Base-by-base conservation (phyloP, 1,140 invertebrate genomes). In the Carposina sasakii region DNA sequence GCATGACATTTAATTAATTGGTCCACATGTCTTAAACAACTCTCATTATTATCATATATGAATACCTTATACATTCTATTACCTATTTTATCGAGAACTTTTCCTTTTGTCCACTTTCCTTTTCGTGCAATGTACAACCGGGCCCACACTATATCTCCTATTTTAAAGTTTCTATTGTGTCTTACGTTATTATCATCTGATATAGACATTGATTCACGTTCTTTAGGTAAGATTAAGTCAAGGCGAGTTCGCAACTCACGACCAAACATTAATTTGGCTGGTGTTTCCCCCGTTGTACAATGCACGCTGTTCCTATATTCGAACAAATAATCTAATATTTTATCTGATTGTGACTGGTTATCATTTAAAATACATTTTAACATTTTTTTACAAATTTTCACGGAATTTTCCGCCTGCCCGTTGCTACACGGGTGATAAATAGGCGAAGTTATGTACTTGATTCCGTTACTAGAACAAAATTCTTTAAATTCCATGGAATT, bases 201-300 rank as follows among this genome's bases (percentile, higher is more conserved):
- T 17, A 13, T 2, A 2, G 40, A 23, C 23, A 6, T n/a, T 5
- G 19, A n/a, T n/a, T n/a, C n/a, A 21, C 10, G 10, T n/a, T 19
- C 10, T 3, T 4, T 1, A 5, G 17, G 10, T 17, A 33, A 12
- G 3, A 45, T 4, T 20, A 45, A 20, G 19, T 45, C 26, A 3
- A 45, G 13, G n/a, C 30, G n/a, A 1, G 2, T 3, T 2, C 42
- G 26, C 20, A 45, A 45, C 2, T 45, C 30, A 1, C 42, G 42
- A 10, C 42, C 42, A 15, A 31, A 45, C 30, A 45, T 31, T n/a
- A 45, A 21, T 21, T 33, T 45, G 13, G 42, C 42, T n/a, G 42
- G 42, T 15, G 42, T 8, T 20, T 15, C 8, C 4, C 30, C 30
- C 3, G 42, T 33, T 3, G 28, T 2, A 21, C 42, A 33, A 22